Base-by-base conservation (phyloP, 1,140 invertebrate species). In the Campoletis sonorensis region DNA sequence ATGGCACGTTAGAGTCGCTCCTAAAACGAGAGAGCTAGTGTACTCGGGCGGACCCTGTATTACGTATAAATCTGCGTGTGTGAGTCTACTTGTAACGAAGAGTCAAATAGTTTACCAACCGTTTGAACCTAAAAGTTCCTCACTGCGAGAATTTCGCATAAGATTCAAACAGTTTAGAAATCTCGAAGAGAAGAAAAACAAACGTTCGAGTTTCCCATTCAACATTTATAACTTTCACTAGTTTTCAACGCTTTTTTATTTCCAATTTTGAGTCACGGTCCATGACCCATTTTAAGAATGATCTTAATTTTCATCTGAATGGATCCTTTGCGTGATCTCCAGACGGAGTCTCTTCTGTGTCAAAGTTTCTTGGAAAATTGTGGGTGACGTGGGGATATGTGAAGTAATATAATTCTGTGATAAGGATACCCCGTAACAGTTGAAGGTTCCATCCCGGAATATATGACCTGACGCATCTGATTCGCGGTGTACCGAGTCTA, bases 1-100 rank as follows among this genome's bases (percentile, higher is more conserved):
- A 77, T 77, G 73, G 73, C 51, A 40, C 73, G 27, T 77, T 77
- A 54, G 73, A 51, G 27, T 51, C 27, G 26, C 73, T 77, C 73
- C 33, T 77, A 77, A 77, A 77, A 40, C 51, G 49, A 27, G 27
- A 33, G 30, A 70, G 30, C 73, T 21, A 21, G 30, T 18, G 30
- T 64, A 61, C 54, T 21, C 18, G 49, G 15, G 23, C 49, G 4
- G 27, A 16, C 27, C 13, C 27, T 11, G 30, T 30, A 21, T 15
- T 18, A 0, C 13, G n/a, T 33, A 33, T 18, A 70, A 37, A 70
- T 33, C 7, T 58, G 21, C 21, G 21, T 58, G 21, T 58, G 21
- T 13, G 21, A n/a, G n/a, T n/a, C n/a, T n/a, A n/a, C n/a, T n/a
- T 58, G 54, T 7, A 58, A 23, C n/a, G 54, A 4, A 45, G 8